These are phyloP conservation scores for Caenorhabditis tropicalis DNA, from an alignment of 1,140 invertebrate genomes.

Conservation along the genomic window DNA sequence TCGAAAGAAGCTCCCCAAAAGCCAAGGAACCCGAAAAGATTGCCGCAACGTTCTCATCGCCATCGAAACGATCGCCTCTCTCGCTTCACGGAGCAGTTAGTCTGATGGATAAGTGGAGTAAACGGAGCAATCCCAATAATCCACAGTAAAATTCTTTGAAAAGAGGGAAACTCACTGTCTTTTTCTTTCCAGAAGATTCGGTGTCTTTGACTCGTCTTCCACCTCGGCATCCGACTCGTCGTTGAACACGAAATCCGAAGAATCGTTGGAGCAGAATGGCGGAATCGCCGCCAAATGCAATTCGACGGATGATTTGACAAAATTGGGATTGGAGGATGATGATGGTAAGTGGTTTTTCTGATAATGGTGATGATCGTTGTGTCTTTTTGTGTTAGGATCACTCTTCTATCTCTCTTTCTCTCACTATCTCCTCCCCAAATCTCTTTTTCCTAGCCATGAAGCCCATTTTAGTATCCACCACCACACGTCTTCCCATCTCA, in stretches of 20 bases:
- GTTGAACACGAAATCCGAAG: background rate
- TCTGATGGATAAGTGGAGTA: constrained; percentile 25
- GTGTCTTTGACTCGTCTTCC: background rate
- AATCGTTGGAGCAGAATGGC: background rate
- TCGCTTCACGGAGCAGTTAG: constrained; percentile 20
- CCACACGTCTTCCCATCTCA: background rate
- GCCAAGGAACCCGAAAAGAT: constrained; percentile 17
- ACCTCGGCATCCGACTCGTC: background rate
- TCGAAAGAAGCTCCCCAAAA: constrained; percentile 7
- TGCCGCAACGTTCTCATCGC: constrained; percentile 4
- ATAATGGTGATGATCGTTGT: background rate
- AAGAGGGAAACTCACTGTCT: background rate
- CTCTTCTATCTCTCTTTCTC: too few species aligned
- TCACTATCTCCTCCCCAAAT: too few species aligned
- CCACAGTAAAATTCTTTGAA: background rate
- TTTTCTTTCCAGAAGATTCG: background rate
- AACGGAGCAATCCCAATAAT: background rate
- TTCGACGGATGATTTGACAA: constrained; percentile 44
- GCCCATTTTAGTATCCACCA: too few species aligned
- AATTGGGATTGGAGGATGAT: constrained; percentile 30
- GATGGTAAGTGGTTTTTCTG: too few species aligned
- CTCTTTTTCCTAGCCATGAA: too few species aligned
- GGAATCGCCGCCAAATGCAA: constrained; percentile 47
- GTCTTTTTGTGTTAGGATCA: background rate
- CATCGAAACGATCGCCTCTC: constrained; percentile 3